phyloP scores from a whole-genome alignment of 2,888 invertebrate species.

The Megamerina dolium region DNA sequence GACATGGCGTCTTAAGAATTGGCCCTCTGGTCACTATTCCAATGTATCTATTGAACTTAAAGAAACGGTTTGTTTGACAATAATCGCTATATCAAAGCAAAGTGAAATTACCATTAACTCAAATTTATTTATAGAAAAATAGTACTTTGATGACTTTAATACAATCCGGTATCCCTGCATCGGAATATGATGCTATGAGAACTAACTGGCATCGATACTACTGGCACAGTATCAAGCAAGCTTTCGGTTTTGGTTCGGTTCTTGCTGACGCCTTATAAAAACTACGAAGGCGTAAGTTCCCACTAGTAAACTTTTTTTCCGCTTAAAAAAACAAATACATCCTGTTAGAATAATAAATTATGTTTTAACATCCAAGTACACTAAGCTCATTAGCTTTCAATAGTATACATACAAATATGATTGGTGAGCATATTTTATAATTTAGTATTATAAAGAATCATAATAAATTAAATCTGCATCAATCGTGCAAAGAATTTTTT shows the following conservation, averaged over 20 bases:
- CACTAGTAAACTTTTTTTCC: background rate
- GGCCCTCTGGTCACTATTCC: conserved; percentile 90
- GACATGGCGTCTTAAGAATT: conserved; percentile 90
- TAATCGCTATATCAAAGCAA: background rate
- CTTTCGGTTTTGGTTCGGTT: conserved; percentile 44
- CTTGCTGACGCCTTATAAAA: conserved; percentile 16
- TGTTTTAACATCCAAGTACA: too few species aligned
- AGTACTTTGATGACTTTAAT: conserved; percentile 75
- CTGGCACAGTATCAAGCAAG: conserved; percentile 82
- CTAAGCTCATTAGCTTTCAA: too few species aligned
- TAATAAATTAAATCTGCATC: too few species aligned
- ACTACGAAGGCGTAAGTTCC: background rate
- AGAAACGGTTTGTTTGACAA: conserved; percentile 72
- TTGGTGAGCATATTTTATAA: too few species aligned
- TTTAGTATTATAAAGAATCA: too few species aligned
- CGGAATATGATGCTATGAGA: conserved; percentile 71
- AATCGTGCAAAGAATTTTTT: too few species aligned
- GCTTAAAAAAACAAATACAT: background rate
- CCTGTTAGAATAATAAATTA: conserved; percentile 1
- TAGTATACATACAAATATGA: too few species aligned
- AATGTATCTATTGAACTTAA: conserved; percentile 76
- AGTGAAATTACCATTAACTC: background rate
- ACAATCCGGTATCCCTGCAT: conserved; percentile 79
- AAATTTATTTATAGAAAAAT: conserved; percentile 59
- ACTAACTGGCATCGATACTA: conserved; percentile 93